Conservation (phyloP, 2,888 invertebrate genomes). For the Metallyticus violacea region DNA sequence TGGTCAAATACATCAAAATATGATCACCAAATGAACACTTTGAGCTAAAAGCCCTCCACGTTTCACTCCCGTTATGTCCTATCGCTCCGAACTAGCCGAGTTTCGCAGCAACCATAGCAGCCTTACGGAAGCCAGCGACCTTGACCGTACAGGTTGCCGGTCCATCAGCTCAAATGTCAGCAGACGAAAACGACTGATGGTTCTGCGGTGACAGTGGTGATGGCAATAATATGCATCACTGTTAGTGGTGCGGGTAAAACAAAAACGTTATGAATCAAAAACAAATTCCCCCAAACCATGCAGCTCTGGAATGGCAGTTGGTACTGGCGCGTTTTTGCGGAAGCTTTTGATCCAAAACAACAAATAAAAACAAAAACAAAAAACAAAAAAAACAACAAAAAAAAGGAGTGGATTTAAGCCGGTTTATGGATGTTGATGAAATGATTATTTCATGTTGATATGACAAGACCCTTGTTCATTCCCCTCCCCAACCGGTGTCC, state of each 20-base stretch:
- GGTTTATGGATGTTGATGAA: neutral
- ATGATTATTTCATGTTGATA: slow-evolving; percentile 1
- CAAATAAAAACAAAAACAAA: too few species aligned
- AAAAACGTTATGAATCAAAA: neutral
- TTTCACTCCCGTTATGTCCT: too few species aligned
- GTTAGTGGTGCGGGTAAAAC: neutral
- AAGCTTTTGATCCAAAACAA: neutral
- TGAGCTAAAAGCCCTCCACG: too few species aligned
- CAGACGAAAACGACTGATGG: neutral
- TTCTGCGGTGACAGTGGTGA: neutral
- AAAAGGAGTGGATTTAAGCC: neutral
- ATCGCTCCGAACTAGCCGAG: too few species aligned
- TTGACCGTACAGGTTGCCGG: neutral
- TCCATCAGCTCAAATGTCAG: neutral
- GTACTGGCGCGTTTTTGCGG: neutral
- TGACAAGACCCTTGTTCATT: neutral
- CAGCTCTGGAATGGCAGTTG: too few species aligned
- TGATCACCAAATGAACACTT: too few species aligned
- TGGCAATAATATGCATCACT: neutral
- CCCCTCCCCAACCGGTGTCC: too few species aligned
- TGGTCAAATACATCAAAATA: too few species aligned
- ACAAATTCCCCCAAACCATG: neutral
- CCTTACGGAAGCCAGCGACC: neutral
- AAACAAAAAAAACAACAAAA: too few species aligned
- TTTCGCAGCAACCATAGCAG: neutral